A percentile compares a stretch with the other conserved stretches of the same genome.
Conservation (phyloP, 2,888 invertebrate species). For the Villa cingulata region DNA sequence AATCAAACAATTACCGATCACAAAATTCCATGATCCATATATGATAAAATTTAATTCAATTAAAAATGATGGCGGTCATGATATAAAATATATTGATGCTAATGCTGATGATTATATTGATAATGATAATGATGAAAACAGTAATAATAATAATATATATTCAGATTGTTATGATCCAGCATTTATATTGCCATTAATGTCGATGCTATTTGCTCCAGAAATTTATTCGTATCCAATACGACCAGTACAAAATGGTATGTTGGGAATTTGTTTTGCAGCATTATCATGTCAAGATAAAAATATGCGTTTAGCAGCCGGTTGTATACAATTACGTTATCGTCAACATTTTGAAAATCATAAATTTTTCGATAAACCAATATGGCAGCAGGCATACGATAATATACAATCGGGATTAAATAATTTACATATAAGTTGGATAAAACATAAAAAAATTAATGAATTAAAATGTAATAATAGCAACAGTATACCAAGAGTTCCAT, state of each 20-base stretch:
- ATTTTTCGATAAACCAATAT: slow-evolving; percentile 32
- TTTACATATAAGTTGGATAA: slow-evolving; percentile 25
- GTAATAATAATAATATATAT: slow-evolving; percentile 22
- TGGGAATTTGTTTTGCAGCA: slow-evolving; percentile 56
- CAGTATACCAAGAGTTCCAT: slow-evolving; percentile 31
- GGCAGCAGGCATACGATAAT: slow-evolving; percentile 33
- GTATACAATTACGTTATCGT: slow-evolving; percentile 59
- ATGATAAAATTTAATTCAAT: too few relatives aligned
- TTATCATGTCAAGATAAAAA: slow-evolving; percentile 52
- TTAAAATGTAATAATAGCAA: neutral
- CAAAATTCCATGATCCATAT: slow-evolving; percentile 20
- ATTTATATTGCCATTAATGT: slow-evolving; percentile 66
- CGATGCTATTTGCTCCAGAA: slow-evolving; percentile 59
- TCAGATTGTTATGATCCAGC: slow-evolving; percentile 62
- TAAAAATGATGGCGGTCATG: too few relatives aligned
- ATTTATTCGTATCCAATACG: slow-evolving; percentile 57
- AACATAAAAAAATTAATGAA: slow-evolving; percentile 24
- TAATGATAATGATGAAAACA: slow-evolving; percentile 12
- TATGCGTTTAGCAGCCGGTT: slow-evolving; percentile 59
- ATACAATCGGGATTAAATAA: slow-evolving; percentile 30
- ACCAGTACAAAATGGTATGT: slow-evolving; percentile 53
- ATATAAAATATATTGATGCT: too few relatives aligned
- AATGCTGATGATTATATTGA: slow-evolving; percentile 23
- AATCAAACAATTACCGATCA: slow-evolving; percentile 25
- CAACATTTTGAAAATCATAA: slow-evolving; percentile 56